Conservation (phyloP, 2,888 invertebrate genomes). For the Agriotes lineatus region DNA sequence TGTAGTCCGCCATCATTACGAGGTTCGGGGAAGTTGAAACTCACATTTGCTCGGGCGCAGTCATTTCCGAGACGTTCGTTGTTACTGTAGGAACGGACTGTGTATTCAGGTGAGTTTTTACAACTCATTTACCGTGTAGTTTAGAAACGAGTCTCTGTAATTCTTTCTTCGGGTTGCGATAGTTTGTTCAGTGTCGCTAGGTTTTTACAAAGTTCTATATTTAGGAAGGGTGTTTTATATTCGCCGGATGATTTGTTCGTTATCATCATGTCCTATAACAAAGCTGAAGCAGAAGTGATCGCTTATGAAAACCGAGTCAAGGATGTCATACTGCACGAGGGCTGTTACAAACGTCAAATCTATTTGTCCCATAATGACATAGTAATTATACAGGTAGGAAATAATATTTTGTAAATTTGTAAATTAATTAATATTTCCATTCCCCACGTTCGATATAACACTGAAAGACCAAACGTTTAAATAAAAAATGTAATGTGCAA, state of each 20-base stretch:
- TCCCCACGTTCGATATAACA: too few species aligned
- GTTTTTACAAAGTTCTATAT: too few species aligned
- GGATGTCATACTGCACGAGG: neutral
- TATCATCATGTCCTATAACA: neutral
- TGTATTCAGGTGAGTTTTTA: neutral
- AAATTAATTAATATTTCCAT: too few species aligned
- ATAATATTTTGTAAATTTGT: too few species aligned
- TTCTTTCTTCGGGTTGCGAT: too few species aligned
- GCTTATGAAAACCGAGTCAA: neutral
- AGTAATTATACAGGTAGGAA: neutral
- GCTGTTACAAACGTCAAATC: neutral
- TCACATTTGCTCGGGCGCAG: neutral
- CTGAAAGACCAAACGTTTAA: too few species aligned
- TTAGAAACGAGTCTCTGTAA: too few species aligned
- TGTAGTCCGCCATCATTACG: neutral
- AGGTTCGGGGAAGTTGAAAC: neutral
- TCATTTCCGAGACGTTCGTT: neutral
- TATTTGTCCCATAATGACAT: conserved; percentile 1
- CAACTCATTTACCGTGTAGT: too few species aligned
- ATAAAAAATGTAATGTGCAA: too few species aligned
- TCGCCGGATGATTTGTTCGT: neutral
- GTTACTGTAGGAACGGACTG: neutral
- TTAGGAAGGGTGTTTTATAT: too few species aligned
- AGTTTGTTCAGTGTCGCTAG: too few species aligned
- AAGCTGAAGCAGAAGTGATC: neutral